Conservation (phyloP, 2,888 invertebrate genomes). For the Drosophila borealis region DNA sequence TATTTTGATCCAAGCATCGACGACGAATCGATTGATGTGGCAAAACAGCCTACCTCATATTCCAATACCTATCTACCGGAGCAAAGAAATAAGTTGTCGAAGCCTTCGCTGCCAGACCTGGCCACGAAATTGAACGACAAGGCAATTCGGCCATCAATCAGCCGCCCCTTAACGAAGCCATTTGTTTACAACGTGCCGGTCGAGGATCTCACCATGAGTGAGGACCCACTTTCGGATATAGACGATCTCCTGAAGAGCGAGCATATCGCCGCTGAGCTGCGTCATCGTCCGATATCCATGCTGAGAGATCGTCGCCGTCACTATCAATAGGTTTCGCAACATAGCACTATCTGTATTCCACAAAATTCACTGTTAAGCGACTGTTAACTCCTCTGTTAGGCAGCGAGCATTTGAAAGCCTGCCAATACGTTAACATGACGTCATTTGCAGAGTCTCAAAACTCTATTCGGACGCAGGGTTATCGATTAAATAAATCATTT, state of each 20-base stretch:
- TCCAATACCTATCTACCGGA: background rate
- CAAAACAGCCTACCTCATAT: background rate
- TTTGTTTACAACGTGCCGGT: conserved; percentile 4
- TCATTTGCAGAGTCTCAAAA: too few species aligned
- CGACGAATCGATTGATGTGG: conserved; percentile 1
- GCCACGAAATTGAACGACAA: conserved; percentile 6
- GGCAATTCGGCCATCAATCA: background rate
- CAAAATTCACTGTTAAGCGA: conserved; percentile 34
- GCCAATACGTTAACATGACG: too few species aligned
- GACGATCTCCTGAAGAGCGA: conserved; percentile 19
- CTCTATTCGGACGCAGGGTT: background rate
- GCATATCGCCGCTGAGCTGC: conserved; percentile 2
- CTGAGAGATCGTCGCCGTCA: conserved; percentile 14
- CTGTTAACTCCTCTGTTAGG: background rate
- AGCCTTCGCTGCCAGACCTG: conserved; percentile 26
- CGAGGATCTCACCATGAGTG: background rate
- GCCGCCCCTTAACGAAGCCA: conserved; percentile 1
- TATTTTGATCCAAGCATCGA: conserved; percentile 12
- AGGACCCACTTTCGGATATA: background rate
- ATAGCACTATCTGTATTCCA: background rate
- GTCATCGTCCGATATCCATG: background rate
- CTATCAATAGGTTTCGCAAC: background rate
- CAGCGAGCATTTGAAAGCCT: too few species aligned
- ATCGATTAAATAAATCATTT: too few species aligned
- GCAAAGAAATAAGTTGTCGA: background rate